Evolutionary conservation across 35 echinoderm and acorn worm genomes (phyloP), one percentile per base, ranked within the genome.

Genomic region (Strongylocentrotus purpuratus): DNA sequence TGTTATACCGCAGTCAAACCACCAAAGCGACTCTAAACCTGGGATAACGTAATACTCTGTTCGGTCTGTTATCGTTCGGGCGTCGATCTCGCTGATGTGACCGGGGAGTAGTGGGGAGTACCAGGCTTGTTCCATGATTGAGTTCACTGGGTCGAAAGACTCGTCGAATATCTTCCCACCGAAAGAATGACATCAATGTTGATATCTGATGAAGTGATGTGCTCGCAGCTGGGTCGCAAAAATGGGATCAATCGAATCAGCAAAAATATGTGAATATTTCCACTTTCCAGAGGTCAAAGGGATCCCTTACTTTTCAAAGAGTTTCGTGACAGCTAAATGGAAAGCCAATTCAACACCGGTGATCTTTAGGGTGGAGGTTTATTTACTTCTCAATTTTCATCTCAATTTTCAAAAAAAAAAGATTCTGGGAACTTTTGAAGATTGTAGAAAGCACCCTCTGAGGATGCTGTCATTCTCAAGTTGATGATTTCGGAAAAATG

Each of bases 211-310:
- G 20, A 28, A 28, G 65, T 78, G 65, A 78, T 78, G 65, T 7
- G 65, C 0, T 78, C 65, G 18, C 65, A 78, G 65, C 65, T 78
- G 65, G 65, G 65, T 78, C 65, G n/a, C 65, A 22, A 78, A n/a
- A 78, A 78, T 78, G 65, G 65, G 65, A 78, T n/a, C 65, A 78
- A 78, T 78, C 65, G 65, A 78, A 78, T 78, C 65, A 78, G 65
- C 65, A 78, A 78, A 78, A 78, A 78, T 78, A 78, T 78, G 65
- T 28, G 65, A 78, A 78, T 78, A 78, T 78, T 78, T 78, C 65
- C 65, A 78, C 22, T 78, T n/a, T 28, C 20, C 20, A 28, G 20
- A 78, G 65, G 65, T 78, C 65, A 78, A 78, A n/a, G 18, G 20
- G 65, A 28, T 78, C 18, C 25, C 28, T 78, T 78, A 28, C 25